phyloP scores from a whole-genome alignment of 2,113 vertebrate species.

The Microcebus lehilahytsara region DNA sequence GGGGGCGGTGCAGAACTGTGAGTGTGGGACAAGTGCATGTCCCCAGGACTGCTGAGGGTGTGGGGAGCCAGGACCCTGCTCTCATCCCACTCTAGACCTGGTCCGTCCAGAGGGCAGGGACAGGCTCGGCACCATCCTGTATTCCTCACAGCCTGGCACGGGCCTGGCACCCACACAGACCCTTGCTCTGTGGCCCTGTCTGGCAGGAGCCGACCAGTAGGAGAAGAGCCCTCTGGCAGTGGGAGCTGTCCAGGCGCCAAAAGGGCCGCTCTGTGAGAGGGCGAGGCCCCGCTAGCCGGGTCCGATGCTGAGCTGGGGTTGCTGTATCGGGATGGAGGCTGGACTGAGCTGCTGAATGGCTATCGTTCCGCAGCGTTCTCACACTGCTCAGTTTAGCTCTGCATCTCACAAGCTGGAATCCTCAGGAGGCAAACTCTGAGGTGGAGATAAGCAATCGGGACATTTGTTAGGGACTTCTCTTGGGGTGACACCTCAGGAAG shows the following conservation, averaged over 20 bases:
- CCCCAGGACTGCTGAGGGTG: background rate
- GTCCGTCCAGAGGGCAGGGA: background rate
- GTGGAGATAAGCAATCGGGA: background rate
- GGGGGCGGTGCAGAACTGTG: fast-evolving
- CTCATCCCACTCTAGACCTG: background rate
- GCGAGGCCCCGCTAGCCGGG: background rate
- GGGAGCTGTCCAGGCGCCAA: background rate
- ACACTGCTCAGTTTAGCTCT: background rate
- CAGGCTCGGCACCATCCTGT: background rate
- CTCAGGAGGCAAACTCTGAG: background rate
- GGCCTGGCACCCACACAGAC: background rate
- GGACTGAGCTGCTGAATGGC: background rate
- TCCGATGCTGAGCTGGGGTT: background rate
- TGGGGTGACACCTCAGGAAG: background rate
- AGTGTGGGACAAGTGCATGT: background rate
- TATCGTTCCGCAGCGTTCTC: background rate
- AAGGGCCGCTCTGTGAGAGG: background rate
- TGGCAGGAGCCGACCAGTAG: background rate
- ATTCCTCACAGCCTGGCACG: background rate
- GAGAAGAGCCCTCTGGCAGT: background rate
- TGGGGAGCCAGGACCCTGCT: background rate
- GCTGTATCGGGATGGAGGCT: background rate
- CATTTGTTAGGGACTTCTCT: background rate
- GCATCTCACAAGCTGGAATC: background rate
- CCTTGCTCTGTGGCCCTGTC: background rate